A percentile compares a stretch with the other conserved stretches of the same genome.
phyloP scores from a whole-genome alignment of 2,888 invertebrate genomes.

The Campoplex nolae region DNA sequence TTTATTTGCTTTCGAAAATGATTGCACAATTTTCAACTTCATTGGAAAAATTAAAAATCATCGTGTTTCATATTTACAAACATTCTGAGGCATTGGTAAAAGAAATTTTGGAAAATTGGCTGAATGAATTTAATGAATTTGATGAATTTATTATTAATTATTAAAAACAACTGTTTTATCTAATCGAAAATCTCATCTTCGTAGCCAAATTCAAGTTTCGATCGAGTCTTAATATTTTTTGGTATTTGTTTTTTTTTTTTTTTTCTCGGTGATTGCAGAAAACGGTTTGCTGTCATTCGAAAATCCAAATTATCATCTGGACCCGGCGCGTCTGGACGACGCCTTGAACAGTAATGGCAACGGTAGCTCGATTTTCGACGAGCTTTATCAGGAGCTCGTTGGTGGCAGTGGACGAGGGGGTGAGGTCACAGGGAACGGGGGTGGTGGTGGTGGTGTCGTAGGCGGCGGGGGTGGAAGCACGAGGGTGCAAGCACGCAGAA shows the following conservation, averaged over 20 bases:
- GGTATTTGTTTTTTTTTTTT: not conserved
- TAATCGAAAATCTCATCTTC: not conserved
- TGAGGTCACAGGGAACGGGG: conserved; percentile 86
- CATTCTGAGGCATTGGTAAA: not conserved
- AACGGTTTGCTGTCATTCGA: conserved; percentile 96
- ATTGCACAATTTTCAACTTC: not conserved
- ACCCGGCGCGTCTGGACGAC: conserved; percentile 91
- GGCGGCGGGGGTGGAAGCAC: conserved; percentile 85
- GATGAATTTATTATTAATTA: not conserved
- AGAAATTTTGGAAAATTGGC: not conserved
- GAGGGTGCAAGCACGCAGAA: conserved; percentile 85
- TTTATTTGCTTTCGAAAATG: not conserved
- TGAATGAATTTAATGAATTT: not conserved
- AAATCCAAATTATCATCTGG: conserved; percentile 95
- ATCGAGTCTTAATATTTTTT: not conserved
- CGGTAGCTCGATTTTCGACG: conserved; percentile 88
- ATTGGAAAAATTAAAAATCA: not conserved
- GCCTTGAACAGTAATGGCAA: conserved; percentile 89
- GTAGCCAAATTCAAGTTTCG: not conserved
- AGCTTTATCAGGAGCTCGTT: conserved; percentile 88
- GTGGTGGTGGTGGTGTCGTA: conserved; percentile 85
- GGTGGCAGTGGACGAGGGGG: conserved; percentile 83
- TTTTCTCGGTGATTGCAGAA: conserved; percentile 87
- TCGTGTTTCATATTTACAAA: not conserved
- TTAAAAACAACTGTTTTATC: not conserved